Evolutionary conservation across 2,797 vertebrate genomes (phyloP), one percentile per base, ranked within the genome.

Genomic region (Moxostoma hubbsi): DNA sequence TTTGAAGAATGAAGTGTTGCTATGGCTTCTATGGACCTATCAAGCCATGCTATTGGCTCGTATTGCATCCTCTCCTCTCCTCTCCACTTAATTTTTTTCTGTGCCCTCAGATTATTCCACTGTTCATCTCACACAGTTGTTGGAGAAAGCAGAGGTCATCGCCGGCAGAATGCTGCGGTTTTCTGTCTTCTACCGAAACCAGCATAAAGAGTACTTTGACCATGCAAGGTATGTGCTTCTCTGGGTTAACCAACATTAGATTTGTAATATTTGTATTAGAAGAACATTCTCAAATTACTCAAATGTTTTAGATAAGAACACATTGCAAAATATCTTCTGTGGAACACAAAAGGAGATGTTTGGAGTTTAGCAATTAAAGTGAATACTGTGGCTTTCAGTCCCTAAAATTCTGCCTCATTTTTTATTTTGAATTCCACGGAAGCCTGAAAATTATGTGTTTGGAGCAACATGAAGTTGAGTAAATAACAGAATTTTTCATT

Each of bases 181-280:
- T 85, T 94, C 93, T 4, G 93, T 96, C 83, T 98, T 98, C 93
- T 98, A 98, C 86, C 94, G 96, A 80, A 98, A 98, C 90, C 97
- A 98, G 82, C 93, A 97, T 89, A 94, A 93, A 91, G 96, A 95
- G 77, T 97, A 97, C 89, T 97, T 98, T 85, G 95, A 97, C 73
- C 94, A 94, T 77, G 88, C 90, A 84, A 94, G 95, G 86, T 80
- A 69, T 64, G 81, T 81, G 68, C 36, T 45, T 43, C 43, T 72
- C 18, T 49, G 5, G 6, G 64, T 46, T 45, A 51, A 45, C 51
- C 5, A 18, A 47, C 1, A 8, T 16, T 5, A 63, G 47, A 55
- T 51, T 6, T 5, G 4, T 36, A 36, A 36, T 36, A 36, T 36
- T 36, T 4, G 2, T 36, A 36, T 36, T 36, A 36, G 36, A 36